Conservation (phyloP, 2,888 invertebrate genomes). For the Trilocha varians region DNA sequence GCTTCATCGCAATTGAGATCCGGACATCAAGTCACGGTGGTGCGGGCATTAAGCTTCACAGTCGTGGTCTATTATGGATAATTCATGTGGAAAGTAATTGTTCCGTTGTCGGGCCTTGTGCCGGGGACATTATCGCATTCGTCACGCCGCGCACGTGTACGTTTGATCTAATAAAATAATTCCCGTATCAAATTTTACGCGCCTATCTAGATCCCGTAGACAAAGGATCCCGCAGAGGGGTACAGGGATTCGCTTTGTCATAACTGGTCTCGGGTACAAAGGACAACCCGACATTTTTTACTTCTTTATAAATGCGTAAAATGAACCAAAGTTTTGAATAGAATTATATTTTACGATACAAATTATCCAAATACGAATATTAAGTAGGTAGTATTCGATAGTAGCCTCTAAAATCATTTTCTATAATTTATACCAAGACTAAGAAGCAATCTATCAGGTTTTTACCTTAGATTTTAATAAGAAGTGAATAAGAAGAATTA, state of each 20-base stretch:
- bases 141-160: constrained; percentile 71
- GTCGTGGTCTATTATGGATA: constrained; percentile 55
- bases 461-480: no score
- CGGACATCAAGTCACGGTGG: constrained; percentile 49
- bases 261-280: constrained; percentile 63
- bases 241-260: constrained; percentile 63
- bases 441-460: no score
- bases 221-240: constrained; percentile 52
- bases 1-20: constrained; percentile 42
- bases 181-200: constrained; percentile 72
- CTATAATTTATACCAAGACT: no score
- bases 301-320: constrained; percentile 50
- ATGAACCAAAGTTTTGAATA: constrained; percentile 45
- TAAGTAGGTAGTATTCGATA: no score
- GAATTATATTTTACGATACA: constrained; percentile 26
- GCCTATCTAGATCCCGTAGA: constrained; percentile 69
- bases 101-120: constrained; percentile 43
- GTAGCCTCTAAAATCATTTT: no score
- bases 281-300: constrained; percentile 51
- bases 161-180: constrained; percentile 70
- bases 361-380: constrained; percentile 3
- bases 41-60: constrained; percentile 53
- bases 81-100: constrained; percentile 69
- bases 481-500: no score
- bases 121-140: constrained; percentile 66